Conservation (phyloP, 2,113 vertebrate species). For the Panurus biarmicus region DNA sequence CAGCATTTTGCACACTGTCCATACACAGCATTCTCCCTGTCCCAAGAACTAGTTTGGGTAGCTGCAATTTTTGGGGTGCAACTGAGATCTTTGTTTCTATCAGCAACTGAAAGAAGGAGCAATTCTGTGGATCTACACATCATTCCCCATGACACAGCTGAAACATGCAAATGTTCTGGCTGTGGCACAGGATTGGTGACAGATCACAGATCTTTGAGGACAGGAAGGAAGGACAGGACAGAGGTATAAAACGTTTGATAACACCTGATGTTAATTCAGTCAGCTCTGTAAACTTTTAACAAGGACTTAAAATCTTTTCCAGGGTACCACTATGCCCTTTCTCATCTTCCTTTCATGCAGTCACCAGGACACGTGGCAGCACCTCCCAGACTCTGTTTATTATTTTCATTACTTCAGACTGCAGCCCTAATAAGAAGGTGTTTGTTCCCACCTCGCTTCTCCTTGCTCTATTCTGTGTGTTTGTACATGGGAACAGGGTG, state of each 20-base stretch:
- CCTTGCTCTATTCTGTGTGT: neutral
- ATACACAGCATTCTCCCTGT: neutral
- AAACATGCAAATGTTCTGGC: accelerated
- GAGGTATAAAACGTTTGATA: neutral
- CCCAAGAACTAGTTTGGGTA: neutral
- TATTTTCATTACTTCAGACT: constrained; percentile 11
- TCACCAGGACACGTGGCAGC: neutral
- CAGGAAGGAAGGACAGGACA: neutral
- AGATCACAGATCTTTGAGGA: neutral
- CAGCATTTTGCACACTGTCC: neutral
- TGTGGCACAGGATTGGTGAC: neutral
- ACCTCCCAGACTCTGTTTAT: neutral
- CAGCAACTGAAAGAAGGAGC: neutral
- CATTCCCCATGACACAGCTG: neutral
- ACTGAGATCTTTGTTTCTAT: neutral
- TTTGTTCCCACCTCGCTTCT: neutral
- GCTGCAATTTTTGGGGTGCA: neutral
- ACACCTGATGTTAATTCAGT: neutral
- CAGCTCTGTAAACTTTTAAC: neutral
- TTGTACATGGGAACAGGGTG: neutral
- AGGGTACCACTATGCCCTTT: neutral
- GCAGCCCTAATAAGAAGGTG: neutral
- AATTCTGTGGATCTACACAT: neutral
- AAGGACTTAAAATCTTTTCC: constrained; percentile 5
- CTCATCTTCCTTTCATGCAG: neutral